Conservation (phyloP, 2,113 vertebrate genomes). For the Murina feae region DNA sequence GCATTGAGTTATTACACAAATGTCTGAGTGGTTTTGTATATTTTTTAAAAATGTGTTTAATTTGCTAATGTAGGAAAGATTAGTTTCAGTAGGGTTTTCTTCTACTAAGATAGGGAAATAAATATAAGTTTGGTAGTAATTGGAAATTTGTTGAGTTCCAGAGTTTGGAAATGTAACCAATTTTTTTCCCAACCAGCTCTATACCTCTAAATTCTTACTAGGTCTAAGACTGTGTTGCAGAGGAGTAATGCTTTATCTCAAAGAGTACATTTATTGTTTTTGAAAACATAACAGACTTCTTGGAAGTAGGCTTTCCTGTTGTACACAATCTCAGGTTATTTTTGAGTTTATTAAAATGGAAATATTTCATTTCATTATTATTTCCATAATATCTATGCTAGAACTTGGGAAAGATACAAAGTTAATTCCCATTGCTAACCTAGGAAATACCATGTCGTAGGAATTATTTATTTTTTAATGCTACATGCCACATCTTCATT, state of each 20-base stretch:
- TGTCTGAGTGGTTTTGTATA: not conserved
- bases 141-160: not conserved
- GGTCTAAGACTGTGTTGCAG: not conserved
- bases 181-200: not conserved
- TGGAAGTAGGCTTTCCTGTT: not conserved
- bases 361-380: conserved; percentile 33
- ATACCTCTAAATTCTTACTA: not conserved
- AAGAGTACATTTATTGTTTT: conserved; percentile 12
- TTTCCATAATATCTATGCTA: not conserved
- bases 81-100: not conserved
- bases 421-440: not conserved
- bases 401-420: conserved; percentile 24
- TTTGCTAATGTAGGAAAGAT: conserved; percentile 14
- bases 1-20: not conserved
- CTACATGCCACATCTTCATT: not conserved
- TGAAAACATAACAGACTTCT: conserved; percentile 35
- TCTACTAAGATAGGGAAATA: not conserved
- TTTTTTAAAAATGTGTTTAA: conserved; percentile 16
- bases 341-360: conserved; percentile 37
- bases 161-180: not conserved
- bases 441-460: not conserved
- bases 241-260: not conserved
- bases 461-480: not conserved
- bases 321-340: not conserved
- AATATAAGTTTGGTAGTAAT: conserved; percentile 4